Base-by-base conservation (phyloP, 2,888 invertebrate species). In the Caenorhabditis becei region DNA sequence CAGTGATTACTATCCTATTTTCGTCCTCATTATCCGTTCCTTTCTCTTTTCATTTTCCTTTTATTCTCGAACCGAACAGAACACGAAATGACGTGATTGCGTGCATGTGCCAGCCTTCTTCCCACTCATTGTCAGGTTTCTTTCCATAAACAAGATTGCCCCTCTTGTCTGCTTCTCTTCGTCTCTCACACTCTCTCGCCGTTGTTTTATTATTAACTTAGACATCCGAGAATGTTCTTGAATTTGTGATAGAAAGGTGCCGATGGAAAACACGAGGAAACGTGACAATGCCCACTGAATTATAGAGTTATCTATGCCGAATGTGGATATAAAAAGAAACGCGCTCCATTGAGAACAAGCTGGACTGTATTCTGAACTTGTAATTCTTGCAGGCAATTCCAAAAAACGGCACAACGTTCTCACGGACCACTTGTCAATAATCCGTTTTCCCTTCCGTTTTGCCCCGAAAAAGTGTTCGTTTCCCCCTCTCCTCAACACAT, bases 101-200 rank as follows among this genome's bases (percentile, higher is more conserved):
- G n/a, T 32, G 4, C 28, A 7, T 23, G 11, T 5, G 24, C 28
- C 5, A 16, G 26, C 26, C 10, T 4, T 47, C 20, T 49, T n/a
- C 20, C 28, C 54, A 26, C 54, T 56, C 54, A 32, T 56, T 56
- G 54, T 56, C 54, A 56, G 54, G 54, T 56, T 56, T 51, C 51
- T 56, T 56, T 51, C 51, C 51, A 51, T 51, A 51, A 51, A 51
- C 51, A 51, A 51, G 51, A 51, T 51, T 51, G 51, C 51, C 11
- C 24, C 18, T n/a, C 24, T 24, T n/a, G 20, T 49, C 49, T 20
- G 49, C 20, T 7, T 49, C 49, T 49, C 49, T 44, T 56, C 58
- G 35, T 32, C 58, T 35, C 58, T 4, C 24, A 1, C n/a, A 5
- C 28, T 54, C 28, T 54, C 14, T 54, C 16, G 1, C n/a, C 8